phyloP scores from a whole-genome alignment of 2,888 invertebrate genomes.

The Eupithecia abbreviata region DNA sequence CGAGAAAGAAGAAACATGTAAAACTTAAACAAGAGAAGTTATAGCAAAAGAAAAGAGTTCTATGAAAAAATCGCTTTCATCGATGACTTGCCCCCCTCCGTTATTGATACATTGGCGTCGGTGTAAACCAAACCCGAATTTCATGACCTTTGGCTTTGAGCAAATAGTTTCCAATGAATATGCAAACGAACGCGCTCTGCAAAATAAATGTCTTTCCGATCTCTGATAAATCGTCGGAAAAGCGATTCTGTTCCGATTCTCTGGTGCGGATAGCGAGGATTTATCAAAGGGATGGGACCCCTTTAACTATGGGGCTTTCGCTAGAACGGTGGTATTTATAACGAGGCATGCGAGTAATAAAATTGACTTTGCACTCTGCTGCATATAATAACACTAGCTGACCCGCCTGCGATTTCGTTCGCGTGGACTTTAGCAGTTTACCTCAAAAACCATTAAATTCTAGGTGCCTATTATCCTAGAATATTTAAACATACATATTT shows the following conservation, averaged over 20 bases:
- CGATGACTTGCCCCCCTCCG: slow-evolving; percentile 17
- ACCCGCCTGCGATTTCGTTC: too few species aligned
- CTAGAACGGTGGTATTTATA: background rate
- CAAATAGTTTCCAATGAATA: slow-evolving; percentile 39
- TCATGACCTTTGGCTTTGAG: slow-evolving; percentile 30
- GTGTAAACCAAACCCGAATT: slow-evolving; percentile 35
- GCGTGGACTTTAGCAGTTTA: too few species aligned
- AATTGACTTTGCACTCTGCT: background rate
- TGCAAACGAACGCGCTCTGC: slow-evolving; percentile 19
- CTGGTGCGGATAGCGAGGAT: background rate
- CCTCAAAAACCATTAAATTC: too few species aligned
- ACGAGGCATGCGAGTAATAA: background rate
- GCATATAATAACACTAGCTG: too few species aligned
- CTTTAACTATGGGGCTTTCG: background rate
- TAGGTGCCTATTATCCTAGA: too few species aligned
- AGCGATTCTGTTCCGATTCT: background rate
- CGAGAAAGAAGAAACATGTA: too few species aligned
- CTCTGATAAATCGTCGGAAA: slow-evolving; percentile 4
- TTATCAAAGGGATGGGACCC: slow-evolving; percentile 1
- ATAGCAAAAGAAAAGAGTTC: too few species aligned
- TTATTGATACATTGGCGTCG: slow-evolving; percentile 42
- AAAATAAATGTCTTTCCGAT: slow-evolving; percentile 8
- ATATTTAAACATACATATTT: too few species aligned
- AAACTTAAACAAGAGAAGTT: too few species aligned
- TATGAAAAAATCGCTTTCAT: background rate